These are phyloP conservation scores for Cassiopea andromeda DNA, from an alignment of 30 jellyfish, hydroid and myxozoan genomes.

Conservation along the genomic window DNA sequence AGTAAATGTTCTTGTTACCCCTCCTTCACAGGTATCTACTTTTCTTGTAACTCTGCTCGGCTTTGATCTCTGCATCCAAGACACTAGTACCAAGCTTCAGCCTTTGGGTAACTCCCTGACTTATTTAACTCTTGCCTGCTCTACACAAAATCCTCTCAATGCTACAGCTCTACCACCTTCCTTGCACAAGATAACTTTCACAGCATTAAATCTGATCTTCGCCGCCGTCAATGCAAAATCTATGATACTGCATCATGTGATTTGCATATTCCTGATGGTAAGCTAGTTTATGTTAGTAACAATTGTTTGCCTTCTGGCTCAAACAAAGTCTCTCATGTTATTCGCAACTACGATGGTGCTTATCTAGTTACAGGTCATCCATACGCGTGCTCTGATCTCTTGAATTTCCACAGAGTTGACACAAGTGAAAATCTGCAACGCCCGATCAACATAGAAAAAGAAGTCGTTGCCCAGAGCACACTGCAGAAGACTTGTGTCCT, in stretches of 20 bases:
- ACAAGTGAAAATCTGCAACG: neutral
- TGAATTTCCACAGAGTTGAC: neutral
- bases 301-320: neutral
- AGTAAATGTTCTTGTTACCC: conserved; percentile 17
- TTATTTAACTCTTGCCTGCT: neutral
- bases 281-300: neutral
- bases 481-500: neutral
- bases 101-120: neutral
- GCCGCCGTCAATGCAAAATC: conserved; percentile 32
- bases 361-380: conserved; percentile 22
- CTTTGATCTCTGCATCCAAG: neutral
- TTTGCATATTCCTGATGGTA: conserved; percentile 12
- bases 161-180: neutral
- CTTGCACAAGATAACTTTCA: neutral
- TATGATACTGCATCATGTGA: conserved; percentile 26
- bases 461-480: neutral
- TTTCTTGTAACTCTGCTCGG: neutral
- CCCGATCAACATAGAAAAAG: neutral
- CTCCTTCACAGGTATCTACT: conserved; percentile 4
- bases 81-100: neutral
- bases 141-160: neutral
- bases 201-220: conserved; percentile 5
- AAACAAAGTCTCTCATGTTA: neutral
- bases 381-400: neutral
- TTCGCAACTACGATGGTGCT: neutral